Conservation (phyloP, 2,113 vertebrate genomes). For the Gadus chalcogrammus region DNA sequence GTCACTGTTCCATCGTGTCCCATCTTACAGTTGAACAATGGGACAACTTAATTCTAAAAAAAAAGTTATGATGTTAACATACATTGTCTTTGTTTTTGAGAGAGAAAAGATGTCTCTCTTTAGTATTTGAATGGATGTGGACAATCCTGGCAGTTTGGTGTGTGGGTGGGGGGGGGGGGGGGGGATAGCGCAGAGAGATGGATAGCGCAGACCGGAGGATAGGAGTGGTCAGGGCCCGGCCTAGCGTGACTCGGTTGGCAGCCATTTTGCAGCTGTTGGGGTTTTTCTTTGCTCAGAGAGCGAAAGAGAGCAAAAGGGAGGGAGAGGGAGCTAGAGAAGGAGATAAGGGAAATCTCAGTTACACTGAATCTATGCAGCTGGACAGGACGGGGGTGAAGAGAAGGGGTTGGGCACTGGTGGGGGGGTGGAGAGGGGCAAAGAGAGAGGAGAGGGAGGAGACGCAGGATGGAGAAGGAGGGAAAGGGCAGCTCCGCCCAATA, state of each 20-base stretch:
- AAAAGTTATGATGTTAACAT: no score
- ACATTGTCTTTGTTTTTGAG: no score
- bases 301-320: neutral
- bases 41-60: no score
- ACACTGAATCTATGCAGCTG: conserved; percentile 43
- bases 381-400: conserved; percentile 48
- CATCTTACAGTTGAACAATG: no score
- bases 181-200: conserved; percentile 31
- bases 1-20: no score
- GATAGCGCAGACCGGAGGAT: conserved; percentile 38
- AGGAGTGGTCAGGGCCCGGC: conserved; percentile 57
- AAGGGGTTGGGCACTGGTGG: neutral
- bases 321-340: conserved; percentile 15
- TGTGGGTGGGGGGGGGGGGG: no score
- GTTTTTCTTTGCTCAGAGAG: conserved; percentile 38
- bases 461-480: conserved; percentile 29
- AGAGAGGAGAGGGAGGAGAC: conserved; percentile 26
- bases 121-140: no score
- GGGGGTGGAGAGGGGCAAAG: conserved; percentile 8
- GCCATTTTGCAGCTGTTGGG: conserved; percentile 68
- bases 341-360: conserved; percentile 38
- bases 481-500: conserved; percentile 15
- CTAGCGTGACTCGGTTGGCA: conserved; percentile 35
- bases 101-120: no score
- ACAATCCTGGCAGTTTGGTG: no score